Evolutionary conservation across 2,888 invertebrate genomes (phyloP).

Genomic region (Ophioninae sp.): DNA sequence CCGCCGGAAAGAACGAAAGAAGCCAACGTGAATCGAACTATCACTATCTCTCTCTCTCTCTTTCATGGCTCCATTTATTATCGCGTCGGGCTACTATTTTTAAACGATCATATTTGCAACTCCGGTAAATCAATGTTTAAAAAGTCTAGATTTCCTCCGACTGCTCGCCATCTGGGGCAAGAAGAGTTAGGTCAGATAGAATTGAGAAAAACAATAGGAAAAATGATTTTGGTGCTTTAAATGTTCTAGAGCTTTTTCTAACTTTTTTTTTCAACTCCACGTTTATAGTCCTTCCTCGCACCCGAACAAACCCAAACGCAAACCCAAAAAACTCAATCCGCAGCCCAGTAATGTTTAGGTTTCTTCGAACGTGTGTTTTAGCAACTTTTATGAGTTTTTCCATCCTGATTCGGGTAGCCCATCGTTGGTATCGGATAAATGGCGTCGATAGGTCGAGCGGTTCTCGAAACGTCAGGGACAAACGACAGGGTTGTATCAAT

Average conservation of each 20-base stretch:
- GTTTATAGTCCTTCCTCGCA: no score
- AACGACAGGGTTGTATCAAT: constrained; percentile 79
- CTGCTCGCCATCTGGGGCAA: not conserved
- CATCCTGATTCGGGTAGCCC: constrained; percentile 1
- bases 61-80: constrained; percentile 17
- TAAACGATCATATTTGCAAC: constrained; percentile 3
- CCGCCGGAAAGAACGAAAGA: constrained; percentile 20
- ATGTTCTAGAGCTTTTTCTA: no score
- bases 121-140: constrained; percentile 15
- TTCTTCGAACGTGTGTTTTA: no score
- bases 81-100: constrained; percentile 10
- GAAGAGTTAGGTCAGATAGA: not conserved
- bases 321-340: no score
- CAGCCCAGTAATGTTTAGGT: no score
- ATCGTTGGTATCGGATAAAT: constrained; percentile 37
- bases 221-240: no score
- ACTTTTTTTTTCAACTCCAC: no score
- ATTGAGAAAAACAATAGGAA: no score
- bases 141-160: not conserved
- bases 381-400: no score
- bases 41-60: constrained; percentile 1
- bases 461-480: constrained; percentile 45
- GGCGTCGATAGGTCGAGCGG: constrained; percentile 33
- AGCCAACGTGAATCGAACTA: constrained; percentile 4
- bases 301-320: no score